phyloP scores from a whole-genome alignment of 2,888 invertebrate genomes.

The Pycnomerus fuliginosus region DNA sequence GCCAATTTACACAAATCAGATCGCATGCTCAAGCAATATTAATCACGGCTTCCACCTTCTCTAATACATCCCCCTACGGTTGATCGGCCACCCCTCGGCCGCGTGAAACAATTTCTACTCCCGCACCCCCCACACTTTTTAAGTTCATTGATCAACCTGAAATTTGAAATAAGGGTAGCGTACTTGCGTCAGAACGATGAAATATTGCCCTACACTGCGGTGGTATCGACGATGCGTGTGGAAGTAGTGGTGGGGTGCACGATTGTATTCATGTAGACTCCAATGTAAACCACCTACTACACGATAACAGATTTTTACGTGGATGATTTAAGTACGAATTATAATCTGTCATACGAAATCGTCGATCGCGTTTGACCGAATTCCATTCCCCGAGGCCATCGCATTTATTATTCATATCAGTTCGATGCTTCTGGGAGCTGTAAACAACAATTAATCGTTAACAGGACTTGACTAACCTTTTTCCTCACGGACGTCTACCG shows the following conservation, averaged over 20 bases:
- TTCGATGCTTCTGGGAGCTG: conserved; percentile 21
- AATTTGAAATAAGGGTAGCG: conserved; percentile 42
- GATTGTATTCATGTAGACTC: conserved; percentile 38
- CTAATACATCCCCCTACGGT: conserved; percentile 31
- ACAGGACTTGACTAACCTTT: conserved; percentile 22
- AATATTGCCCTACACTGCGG: conserved; percentile 41
- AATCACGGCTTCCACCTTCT: conserved; percentile 52
- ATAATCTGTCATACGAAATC: conserved; percentile 21
- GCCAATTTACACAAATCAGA: conserved; percentile 55
- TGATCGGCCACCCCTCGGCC: conserved; percentile 43
- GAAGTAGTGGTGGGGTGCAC: conserved; percentile 27
- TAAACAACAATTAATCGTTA: conserved; percentile 25
- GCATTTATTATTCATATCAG: conserved; percentile 25
- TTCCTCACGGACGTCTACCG: conserved; percentile 15
- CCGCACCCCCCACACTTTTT: conserved; percentile 36
- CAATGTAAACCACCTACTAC: conserved; percentile 40
- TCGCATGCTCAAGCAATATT: conserved; percentile 58
- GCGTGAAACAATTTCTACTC: conserved; percentile 46
- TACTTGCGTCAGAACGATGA: conserved; percentile 40
- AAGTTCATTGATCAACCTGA: conserved; percentile 47
- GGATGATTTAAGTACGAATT: conserved; percentile 33
- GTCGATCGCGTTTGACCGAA: conserved; percentile 20
- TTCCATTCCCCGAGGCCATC: conserved; percentile 15
- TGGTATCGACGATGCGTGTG: conserved; percentile 38
- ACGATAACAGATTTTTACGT: conserved; percentile 37